A percentile compares a stretch with the other conserved stretches of the same genome.
Conservation (phyloP, 2,113 vertebrate genomes). For the Thryonomys swinderianus region DNA sequence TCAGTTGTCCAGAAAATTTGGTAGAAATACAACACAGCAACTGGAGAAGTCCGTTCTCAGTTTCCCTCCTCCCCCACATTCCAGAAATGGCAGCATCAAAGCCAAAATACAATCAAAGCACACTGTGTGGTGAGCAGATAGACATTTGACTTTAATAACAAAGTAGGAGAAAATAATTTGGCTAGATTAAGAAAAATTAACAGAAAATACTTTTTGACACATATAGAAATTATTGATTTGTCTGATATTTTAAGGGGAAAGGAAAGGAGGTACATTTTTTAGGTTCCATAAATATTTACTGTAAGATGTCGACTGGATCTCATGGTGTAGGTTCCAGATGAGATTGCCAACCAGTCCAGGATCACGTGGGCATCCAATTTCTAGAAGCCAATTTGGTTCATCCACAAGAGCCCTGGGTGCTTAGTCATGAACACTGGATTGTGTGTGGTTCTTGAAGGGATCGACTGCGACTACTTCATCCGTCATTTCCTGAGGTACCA, state of each 20-base stretch:
- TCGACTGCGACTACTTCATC: conserved; percentile 72
- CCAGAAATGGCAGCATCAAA: conserved; percentile 72
- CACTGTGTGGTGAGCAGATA: conserved; percentile 81
- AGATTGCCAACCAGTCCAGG: conserved; percentile 79
- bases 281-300: conserved; percentile 79
- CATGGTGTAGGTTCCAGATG: conserved; percentile 71
- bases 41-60: conserved; percentile 71
- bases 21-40: conserved; percentile 82
- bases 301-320: conserved; percentile 78
- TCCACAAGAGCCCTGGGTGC: conserved; percentile 65
- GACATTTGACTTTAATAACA: conserved; percentile 88
- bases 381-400: conserved; percentile 76
- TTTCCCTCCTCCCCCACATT: conserved; percentile 72
- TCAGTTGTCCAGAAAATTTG: conserved; percentile 78
- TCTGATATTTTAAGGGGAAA: conserved; percentile 70
- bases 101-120: conserved; percentile 84
- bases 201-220: conserved; percentile 83
- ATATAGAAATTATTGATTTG: conserved; percentile 82
- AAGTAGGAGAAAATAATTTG: conserved; percentile 85
- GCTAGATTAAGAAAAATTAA: conserved; percentile 77
- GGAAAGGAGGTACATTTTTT: conserved; percentile 69
- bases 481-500: conserved; percentile 58
- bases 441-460: conserved; percentile 48
- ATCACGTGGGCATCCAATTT: conserved; percentile 81
- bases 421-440: conserved; percentile 63